Percentiles rank a stretch among this genome's conserved stretches.
Evolutionary conservation across 2,113 vertebrate genomes (phyloP).

Genomic region (Gnathonemus longibarbis): DNA sequence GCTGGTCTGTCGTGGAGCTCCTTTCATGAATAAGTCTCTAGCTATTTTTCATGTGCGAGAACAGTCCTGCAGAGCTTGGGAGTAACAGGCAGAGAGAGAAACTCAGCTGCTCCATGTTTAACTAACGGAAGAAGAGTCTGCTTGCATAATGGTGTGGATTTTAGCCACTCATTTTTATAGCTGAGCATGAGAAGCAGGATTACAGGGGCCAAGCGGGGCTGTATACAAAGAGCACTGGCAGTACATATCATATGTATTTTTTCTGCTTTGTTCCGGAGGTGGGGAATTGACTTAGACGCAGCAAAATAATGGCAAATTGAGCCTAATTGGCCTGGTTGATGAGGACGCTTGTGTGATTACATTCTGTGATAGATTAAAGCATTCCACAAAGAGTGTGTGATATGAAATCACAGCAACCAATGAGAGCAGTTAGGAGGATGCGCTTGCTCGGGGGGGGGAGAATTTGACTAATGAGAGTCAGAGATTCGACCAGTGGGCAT

Average conservation of each 20-base stretch:
- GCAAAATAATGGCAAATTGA: background rate
- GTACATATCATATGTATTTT: background rate
- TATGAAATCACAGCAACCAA: background rate
- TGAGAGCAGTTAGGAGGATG: too few species aligned
- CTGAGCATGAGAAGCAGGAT: background rate
- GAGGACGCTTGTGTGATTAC: background rate
- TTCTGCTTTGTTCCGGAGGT: background rate
- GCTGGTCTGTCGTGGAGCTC: background rate
- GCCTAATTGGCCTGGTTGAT: background rate
- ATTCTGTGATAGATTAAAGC: background rate
- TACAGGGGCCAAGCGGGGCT: background rate
- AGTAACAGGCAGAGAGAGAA: background rate
- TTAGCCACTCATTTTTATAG: background rate
- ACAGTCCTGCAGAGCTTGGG: background rate
- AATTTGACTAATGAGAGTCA: background rate
- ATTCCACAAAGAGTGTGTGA: background rate
- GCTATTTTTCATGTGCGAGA: background rate
- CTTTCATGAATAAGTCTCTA: background rate
- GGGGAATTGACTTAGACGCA: background rate
- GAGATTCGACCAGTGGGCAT: background rate
- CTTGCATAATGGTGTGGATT: background rate
- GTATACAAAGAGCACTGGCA: background rate
- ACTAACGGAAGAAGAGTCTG: background rate
- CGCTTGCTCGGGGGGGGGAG: too few species aligned
- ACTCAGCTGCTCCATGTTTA: background rate